Evolutionary conservation across 2,888 invertebrate species (phyloP), one percentile per base, ranked within the genome.

Genomic region (Sarcophaga caerulescens): DNA sequence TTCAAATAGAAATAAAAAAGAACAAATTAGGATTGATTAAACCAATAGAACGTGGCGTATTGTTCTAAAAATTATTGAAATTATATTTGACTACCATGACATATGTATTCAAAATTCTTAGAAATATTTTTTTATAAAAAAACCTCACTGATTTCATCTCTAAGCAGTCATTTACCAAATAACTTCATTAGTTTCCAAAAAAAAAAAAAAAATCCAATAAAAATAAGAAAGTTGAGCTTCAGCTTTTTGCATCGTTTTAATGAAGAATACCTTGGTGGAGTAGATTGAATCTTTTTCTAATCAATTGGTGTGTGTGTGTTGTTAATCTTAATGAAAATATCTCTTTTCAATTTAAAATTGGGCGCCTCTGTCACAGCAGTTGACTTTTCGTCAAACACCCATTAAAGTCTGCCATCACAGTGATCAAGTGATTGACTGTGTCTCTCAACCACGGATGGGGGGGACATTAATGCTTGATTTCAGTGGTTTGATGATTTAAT

Each of bases 321-420:
- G 10, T 25, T 62, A 78, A 77, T 83, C 77, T 83, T 44, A 68
- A 11, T 23, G 45, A 71, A 0, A 83, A 66, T 59, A 83, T 83
- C 75, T 83, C 75, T 80, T 44, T 80, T 68, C 21, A 86, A 81
- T 81, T 75, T 84, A 78, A 52, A 52, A 17, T 75, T 80, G 74
- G 86, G 86, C 86, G 86, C 86, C 86, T 84, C 77, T 81, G 84
- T 86, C 86, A 84, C 86, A 84, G 86, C 84, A 80, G 84, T 82
- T 74, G 74, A 63, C 83, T 83, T 86, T 78, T 86, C 83, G 81
- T 86, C 83, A 81, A 86, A 76, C 12, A 47, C 71, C 68, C 68
- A 80, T 83, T 76, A 82, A 85, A 63, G 82, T 83, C 80, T 76
- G 25, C 52, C 10, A 35, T 35, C 35, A 35, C 35, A 35, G 10